Conservation (phyloP, 2,113 vertebrate species). For the Pogonocichla stellata region DNA sequence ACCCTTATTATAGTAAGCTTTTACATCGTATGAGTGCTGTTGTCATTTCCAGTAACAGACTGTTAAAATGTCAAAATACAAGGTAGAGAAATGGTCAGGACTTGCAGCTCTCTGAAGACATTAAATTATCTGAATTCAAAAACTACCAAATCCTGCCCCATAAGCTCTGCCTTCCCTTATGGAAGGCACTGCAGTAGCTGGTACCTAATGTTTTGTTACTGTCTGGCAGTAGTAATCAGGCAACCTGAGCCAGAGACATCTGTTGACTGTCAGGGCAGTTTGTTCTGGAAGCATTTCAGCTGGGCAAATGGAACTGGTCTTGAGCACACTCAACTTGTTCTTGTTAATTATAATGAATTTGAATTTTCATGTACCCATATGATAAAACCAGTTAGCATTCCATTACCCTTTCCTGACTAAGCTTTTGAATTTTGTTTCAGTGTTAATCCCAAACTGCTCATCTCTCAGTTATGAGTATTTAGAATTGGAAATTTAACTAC, state of each 20-base stretch:
- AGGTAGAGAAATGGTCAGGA: neutral
- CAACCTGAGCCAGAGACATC: neutral
- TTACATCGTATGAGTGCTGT: neutral
- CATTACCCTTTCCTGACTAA: neutral
- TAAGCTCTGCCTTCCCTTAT: neutral
- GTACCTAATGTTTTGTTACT: neutral
- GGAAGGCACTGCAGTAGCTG: neutral
- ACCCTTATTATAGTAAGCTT: neutral
- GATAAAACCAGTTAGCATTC: neutral
- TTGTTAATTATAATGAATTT: neutral
- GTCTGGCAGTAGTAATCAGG: too few relatives aligned
- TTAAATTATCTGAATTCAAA: neutral
- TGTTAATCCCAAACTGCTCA: neutral
- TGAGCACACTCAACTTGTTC: neutral
- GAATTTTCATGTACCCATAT: neutral
- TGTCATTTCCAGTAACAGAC: neutral
- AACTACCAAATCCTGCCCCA: rapidly evolving
- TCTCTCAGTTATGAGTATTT: neutral
- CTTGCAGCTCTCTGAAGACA: neutral
- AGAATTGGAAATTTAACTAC: neutral
- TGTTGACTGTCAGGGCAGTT: neutral
- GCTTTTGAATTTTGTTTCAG: neutral
- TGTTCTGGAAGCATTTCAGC: neutral
- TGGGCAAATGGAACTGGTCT: neutral
- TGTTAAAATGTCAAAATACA: neutral